Evolutionary conservation across 2,888 invertebrate genomes (phyloP), one percentile per base, ranked within the genome.

Genomic region (Agrotis clavis): DNA sequence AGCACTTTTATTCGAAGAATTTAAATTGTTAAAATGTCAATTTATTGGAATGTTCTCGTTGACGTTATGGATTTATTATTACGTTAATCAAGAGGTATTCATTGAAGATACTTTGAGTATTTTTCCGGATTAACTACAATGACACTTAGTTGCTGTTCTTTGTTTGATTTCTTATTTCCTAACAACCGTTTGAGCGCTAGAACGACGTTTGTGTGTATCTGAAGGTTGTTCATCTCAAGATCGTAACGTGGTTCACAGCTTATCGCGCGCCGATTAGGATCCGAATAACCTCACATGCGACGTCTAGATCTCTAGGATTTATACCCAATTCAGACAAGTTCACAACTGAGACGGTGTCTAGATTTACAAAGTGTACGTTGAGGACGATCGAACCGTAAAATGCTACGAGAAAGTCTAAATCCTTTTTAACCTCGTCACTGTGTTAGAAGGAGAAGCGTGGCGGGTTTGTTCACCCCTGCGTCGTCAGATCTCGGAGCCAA

Each of bases 341-440:
- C 75, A 86, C 77, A 87, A 86, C 83, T 85, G 83, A 83, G 85
- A 86, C 77, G 35, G 25, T 71, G 79, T 88, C 89, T 90, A 89
- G 90, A 89, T 90, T 91, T 88, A 86, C 84, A 87, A 88, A 90
- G 81, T 85, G 88, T 88, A 86, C 83, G 82, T 87, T 87, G 83
- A 90, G 88, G 88, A 90, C 91, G 91, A 94, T 94, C 92, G 93
- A 93, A 93, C 92, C 90, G 92, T 93, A 91, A 94, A 95, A 92
- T 92, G 91, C 91, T 91, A 91, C 88, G 92, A 92, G 92, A 93
- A 94, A 94, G 92, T 94, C 93, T 93, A 94, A 95, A 95, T 95
- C 94, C 95, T 95, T 95, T 94, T 95, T 94, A 95, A 94, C 94
- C 93, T 95, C 93, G 91, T 93, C 93, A 93, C 90, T 92, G 92